Conservation (phyloP, 2,797 vertebrate genomes). For the Glossophaga mutica region DNA sequence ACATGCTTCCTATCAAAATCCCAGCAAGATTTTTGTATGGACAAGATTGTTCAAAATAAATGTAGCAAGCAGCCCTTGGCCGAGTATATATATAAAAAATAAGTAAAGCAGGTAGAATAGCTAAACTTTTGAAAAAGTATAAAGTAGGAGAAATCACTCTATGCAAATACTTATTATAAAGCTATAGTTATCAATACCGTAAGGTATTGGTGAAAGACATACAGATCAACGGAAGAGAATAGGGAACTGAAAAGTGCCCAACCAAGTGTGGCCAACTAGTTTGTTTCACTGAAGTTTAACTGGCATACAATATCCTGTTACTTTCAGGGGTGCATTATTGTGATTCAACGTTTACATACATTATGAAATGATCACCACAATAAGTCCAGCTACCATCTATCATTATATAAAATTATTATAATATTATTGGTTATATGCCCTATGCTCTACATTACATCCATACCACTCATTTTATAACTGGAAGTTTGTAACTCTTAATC, state of each 20-base stretch:
- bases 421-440: background rate
- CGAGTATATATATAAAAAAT: too few species aligned
- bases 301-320: background rate
- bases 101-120: background rate
- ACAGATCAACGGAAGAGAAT: background rate
- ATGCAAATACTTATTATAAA: background rate
- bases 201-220: background rate
- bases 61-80: background rate
- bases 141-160: background rate
- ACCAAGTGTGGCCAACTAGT: background rate
- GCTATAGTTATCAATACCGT: background rate
- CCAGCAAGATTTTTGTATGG: background rate
- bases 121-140: background rate
- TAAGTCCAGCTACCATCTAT: background rate
- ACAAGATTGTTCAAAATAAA: background rate
- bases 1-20: background rate
- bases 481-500: background rate
- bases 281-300: background rate
- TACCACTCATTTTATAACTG: background rate
- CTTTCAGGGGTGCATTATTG: background rate
- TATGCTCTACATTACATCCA: background rate
- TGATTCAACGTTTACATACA: background rate
- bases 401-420: background rate
- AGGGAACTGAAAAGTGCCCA: background rate
- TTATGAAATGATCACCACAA: background rate